phyloP scores from a whole-genome alignment of 2,797 vertebrate species.

The Pagetopsis macropterus region DNA sequence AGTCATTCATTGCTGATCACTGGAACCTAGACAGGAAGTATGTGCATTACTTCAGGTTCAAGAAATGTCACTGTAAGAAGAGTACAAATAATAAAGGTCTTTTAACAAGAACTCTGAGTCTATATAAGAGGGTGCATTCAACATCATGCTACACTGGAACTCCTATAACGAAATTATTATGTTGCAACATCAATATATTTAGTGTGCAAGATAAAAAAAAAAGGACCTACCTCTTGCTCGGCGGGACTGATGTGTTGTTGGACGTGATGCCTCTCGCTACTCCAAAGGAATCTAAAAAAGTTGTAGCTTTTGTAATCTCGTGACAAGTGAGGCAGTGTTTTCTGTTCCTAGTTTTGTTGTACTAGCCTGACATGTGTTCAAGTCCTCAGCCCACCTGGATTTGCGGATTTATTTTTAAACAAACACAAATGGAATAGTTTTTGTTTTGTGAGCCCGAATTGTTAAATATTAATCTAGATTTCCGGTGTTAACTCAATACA shows the following conservation, averaged over 20 bases:
- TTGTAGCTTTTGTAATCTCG: background rate
- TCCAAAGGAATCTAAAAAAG: background rate
- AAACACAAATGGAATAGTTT: too few species aligned
- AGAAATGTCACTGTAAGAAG: background rate
- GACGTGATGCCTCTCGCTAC: too few species aligned
- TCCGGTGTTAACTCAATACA: too few species aligned
- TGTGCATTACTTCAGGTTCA: background rate
- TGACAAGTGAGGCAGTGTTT: background rate
- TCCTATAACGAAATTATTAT: background rate
- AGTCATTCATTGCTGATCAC: constrained; percentile 34
- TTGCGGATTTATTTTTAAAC: background rate
- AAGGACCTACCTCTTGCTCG: constrained; percentile 37
- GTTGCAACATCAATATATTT: constrained; percentile 2
- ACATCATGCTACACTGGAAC: background rate
- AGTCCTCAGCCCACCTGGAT: background rate
- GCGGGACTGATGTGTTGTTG: constrained; percentile 3
- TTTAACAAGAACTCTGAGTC: background rate
- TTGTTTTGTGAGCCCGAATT: too few species aligned
- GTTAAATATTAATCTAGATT: too few species aligned
- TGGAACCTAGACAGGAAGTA: constrained; percentile 32
- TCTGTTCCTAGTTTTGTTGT: constrained; percentile 31
- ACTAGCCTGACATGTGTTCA: background rate
- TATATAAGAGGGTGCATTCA: background rate
- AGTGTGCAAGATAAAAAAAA: background rate
- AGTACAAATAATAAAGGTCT: background rate